Conservation (phyloP, 2,113 vertebrate species). For the Mustelus asterias region DNA sequence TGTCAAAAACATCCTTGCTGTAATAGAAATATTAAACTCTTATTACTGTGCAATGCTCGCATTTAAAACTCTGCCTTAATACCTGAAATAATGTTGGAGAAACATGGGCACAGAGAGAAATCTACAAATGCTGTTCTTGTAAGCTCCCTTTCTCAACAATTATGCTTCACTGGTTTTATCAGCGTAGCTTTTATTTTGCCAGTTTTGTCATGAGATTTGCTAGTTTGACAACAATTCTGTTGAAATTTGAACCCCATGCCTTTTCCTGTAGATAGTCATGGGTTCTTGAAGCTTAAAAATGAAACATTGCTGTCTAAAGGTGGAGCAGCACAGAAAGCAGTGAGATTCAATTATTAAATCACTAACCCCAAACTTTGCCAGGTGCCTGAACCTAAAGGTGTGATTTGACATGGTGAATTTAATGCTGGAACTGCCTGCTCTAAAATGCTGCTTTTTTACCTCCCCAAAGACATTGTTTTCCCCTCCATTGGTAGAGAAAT, state of each 20-base stretch:
- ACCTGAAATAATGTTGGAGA: not conserved
- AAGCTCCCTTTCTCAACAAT: not conserved
- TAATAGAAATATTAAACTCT: not conserved
- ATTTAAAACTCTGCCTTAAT: not conserved
- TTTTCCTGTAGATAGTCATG: not conserved
- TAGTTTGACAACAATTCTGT: not conserved
- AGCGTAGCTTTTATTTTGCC: not conserved
- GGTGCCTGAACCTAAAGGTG: not conserved
- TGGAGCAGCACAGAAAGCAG: not conserved
- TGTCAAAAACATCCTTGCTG: not conserved
- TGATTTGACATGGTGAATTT: not conserved
- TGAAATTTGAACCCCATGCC: constrained; percentile 10
- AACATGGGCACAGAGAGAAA: not conserved
- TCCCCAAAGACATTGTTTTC: not conserved
- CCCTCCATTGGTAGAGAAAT: not conserved
- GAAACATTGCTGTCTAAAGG: not conserved
- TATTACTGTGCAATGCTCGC: not conserved
- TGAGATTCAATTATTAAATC: not conserved
- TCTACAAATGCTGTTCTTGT: not conserved
- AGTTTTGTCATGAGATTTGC: not conserved
- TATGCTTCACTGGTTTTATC: not conserved
- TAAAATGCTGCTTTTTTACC: not conserved
- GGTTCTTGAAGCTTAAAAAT: constrained; percentile 5
- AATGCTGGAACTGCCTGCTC: not conserved
- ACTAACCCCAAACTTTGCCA: not conserved